These are phyloP conservation scores for Serripes groenlandicus DNA, from an alignment of 2,888 invertebrate species.

Conservation along the genomic window DNA sequence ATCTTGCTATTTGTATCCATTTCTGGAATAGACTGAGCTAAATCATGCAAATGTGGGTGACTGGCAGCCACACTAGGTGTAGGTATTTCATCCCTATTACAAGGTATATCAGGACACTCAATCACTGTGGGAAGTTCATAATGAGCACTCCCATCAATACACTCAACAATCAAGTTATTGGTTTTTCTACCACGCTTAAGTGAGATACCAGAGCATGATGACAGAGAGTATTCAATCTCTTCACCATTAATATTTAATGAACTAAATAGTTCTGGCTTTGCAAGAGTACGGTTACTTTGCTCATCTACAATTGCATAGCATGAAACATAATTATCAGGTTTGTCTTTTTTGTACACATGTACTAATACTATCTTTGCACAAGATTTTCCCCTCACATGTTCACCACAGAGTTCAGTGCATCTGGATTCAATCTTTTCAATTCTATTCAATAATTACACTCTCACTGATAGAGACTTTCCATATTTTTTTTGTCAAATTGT, in stretches of 20 bases:
- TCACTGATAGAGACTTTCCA: too few species aligned
- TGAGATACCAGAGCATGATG: constrained; percentile 27
- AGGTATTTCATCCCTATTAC: constrained; percentile 8
- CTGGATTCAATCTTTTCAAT: constrained; percentile 10
- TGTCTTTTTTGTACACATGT: constrained; percentile 5
- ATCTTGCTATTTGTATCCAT: constrained; percentile 14
- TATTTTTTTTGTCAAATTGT: too few species aligned
- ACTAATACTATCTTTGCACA: constrained; percentile 45
- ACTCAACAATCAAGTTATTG: constrained; percentile 17
- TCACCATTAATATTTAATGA: neutral
- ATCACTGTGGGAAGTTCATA: constrained; percentile 21
- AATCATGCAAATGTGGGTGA: constrained; percentile 24
- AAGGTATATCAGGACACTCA: constrained; percentile 29
- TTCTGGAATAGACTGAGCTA: constrained; percentile 2
- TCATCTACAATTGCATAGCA: constrained; percentile 46
- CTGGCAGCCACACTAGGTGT: constrained; percentile 17
- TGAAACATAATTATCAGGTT: neutral
- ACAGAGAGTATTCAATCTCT: constrained; percentile 19
- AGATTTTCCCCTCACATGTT: constrained; percentile 29
- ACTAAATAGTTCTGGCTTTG: constrained; percentile 23
- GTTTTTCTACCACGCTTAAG: constrained; percentile 11
- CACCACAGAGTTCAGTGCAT: constrained; percentile 23
- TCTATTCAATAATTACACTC: too few species aligned
- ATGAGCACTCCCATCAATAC: constrained; percentile 12
- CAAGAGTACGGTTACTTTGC: constrained; percentile 47